These are phyloP conservation scores for Lepetodrilus schrolli DNA, from an alignment of 2,888 invertebrate genomes.

Conservation along the genomic window DNA sequence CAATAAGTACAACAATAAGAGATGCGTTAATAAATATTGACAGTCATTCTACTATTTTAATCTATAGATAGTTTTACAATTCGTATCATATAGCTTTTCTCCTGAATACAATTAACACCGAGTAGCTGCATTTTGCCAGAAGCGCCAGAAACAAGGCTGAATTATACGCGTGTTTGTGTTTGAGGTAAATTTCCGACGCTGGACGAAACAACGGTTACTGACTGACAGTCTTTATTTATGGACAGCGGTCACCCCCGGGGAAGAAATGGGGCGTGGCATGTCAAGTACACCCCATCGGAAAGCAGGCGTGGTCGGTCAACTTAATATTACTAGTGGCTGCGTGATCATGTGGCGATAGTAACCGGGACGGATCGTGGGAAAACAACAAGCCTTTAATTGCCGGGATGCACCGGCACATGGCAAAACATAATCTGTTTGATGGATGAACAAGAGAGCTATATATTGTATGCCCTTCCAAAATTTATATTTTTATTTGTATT, in stretches of 20 bases:
- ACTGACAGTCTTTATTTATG: neutral
- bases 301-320: neutral
- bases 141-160: too few species aligned
- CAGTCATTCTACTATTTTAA: too few species aligned
- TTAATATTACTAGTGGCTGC: neutral
- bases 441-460: neutral
- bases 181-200: neutral
- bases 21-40: too few species aligned
- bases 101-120: too few species aligned
- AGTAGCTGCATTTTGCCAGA: too few species aligned
- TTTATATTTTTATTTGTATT: too few species aligned
- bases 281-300: too few species aligned
- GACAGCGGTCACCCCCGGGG: neutral
- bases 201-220: neutral
- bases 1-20: too few species aligned
- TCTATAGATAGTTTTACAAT: too few species aligned
- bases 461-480: too few species aligned
- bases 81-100: too few species aligned
- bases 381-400: neutral
- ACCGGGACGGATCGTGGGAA: neutral
- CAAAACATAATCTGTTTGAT: neutral
- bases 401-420: neutral
- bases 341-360: neutral
- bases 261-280: neutral
- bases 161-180: neutral